Evolutionary conservation across 2,797 vertebrate genomes (phyloP), one percentile per base, ranked within the genome.

Genomic region (Crocidura indochinensis): DNA sequence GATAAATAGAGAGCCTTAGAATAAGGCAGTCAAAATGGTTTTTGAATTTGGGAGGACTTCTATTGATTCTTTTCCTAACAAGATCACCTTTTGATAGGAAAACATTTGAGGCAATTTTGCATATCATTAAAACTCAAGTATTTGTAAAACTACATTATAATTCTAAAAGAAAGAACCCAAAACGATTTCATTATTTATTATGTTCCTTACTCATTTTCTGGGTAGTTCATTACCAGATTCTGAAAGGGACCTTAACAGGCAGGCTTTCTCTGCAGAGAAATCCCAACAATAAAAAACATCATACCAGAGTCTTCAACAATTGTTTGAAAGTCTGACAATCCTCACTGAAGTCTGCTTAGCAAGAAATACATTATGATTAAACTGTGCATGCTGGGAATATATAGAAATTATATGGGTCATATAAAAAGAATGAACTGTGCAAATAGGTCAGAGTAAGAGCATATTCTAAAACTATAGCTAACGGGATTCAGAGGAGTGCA

Each of bases 91-190:
- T 62, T 79, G 27, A 20, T 72, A 65, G 65, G 31, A 90, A 83
- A 75, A 46, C 75, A 49, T 29, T 85, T 84, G 19, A 88, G 76
- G 49, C 76, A 24, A 75, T 60, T 87, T 74, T 67, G 31, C 86
- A 1, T 60, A 44, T 44, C 69, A 11, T 38, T 56, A 12, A 11
- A 19, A 2, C 65, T 84, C 26, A 86, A 12, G 38, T 87, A 38
- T 47, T 82, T 86, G 27, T 85, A 19, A 85, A 68, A 47, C 53
- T 75, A 49, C 31, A 11, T 53, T 74, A 10, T 29, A 29, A 69
- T 84, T 67, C 53, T 67, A 27, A 72, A 82, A 89, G 46, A 38
- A 22, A 44, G 19, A 65, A 64, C 60, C 17, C 47, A 38, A 14
- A 14, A 29, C 17, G 14, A 56, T 38, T 53, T 60, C 56, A 14